Evolutionary conservation across 2,888 invertebrate genomes (phyloP).

Genomic region (Heliconius charithonia): DNA sequence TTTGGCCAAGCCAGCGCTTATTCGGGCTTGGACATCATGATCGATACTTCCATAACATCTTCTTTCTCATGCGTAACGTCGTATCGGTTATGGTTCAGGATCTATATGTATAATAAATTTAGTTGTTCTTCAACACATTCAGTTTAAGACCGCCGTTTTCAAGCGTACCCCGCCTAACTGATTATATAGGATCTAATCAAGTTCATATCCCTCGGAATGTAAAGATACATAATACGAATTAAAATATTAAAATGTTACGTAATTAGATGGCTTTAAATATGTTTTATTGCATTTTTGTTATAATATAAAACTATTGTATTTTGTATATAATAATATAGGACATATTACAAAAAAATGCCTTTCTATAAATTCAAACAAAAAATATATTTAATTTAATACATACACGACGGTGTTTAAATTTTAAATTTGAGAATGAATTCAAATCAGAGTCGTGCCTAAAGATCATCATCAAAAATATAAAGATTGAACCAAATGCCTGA

Average conservation of each 20-base stretch:
- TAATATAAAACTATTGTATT: no score
- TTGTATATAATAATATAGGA: no score
- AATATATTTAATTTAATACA: neutral
- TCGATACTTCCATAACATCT: no score
- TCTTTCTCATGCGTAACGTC: no score
- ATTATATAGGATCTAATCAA: neutral
- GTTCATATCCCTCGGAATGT: neutral
- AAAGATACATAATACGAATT: neutral
- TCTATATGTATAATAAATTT: no score
- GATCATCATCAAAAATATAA: constrained; percentile 58
- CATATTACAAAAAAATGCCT: neutral
- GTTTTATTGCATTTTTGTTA: no score
- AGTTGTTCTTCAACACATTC: no score
- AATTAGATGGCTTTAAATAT: neutral
- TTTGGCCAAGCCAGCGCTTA: no score
- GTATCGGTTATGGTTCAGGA: no score
- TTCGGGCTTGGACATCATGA: no score
- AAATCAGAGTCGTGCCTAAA: constrained; percentile 51
- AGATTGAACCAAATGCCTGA: constrained; percentile 67
- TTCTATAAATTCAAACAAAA: neutral
- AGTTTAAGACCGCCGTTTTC: no score
- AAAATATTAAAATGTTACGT: neutral
- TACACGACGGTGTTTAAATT: neutral
- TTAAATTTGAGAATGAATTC: neutral
- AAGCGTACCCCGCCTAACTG: no score